phyloP scores from a whole-genome alignment of 2,113 vertebrate species.

The Onychostruthus taczanowskii region DNA sequence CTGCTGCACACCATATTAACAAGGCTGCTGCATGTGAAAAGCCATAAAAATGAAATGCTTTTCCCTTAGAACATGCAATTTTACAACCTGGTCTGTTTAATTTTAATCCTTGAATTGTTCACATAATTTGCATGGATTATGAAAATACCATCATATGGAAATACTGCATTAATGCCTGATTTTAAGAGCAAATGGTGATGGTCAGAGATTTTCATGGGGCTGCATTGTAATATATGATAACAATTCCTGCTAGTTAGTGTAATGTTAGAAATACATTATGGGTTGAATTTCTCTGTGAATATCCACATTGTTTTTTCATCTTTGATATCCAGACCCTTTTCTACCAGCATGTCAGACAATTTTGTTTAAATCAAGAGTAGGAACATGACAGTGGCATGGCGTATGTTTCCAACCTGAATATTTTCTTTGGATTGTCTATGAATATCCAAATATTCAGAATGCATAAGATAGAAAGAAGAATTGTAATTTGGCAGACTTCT shows the following conservation, averaged over 20 bases:
- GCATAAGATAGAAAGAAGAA: neutral
- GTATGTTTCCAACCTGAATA: neutral
- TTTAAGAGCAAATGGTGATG: slow-evolving; percentile 37
- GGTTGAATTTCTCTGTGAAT: neutral
- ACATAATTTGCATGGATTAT: neutral
- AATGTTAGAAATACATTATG: neutral
- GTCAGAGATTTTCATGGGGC: neutral
- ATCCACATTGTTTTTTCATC: neutral
- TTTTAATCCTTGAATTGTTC: neutral
- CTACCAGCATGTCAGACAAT: neutral
- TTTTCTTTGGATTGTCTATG: neutral
- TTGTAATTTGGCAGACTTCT: neutral
- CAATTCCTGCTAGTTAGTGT: neutral
- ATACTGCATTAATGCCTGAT: slow-evolving; percentile 29
- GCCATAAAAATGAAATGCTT: neutral
- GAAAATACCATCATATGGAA: slow-evolving; percentile 36
- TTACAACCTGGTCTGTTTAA: neutral
- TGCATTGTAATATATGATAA: neutral
- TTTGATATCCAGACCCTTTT: neutral
- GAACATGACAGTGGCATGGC: neutral
- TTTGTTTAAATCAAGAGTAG: slow-evolving; percentile 14
- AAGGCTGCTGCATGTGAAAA: neutral
- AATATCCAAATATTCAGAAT: neutral
- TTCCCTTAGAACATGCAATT: neutral
- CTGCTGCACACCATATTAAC: neutral